Percentiles rank a stretch among this genome's conserved stretches.
These are phyloP conservation scores for Cynaeus angustus DNA, from an alignment of 2,888 invertebrate species.

Conservation along the genomic window DNA sequence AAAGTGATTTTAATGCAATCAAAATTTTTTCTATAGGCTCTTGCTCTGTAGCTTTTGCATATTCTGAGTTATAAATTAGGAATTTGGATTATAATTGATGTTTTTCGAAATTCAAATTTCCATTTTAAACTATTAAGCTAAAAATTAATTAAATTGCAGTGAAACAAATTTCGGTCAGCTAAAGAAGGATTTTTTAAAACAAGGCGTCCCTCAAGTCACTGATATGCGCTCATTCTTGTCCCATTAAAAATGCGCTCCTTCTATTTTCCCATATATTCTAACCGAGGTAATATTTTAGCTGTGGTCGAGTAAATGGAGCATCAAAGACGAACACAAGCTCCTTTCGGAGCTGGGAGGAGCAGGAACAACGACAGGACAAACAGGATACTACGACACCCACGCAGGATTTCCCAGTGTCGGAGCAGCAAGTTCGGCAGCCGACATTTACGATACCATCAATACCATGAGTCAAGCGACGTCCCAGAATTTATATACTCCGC, in stretches of 20 bases:
- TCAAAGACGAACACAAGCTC: slow-evolving; percentile 92
- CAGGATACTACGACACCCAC: slow-evolving; percentile 76
- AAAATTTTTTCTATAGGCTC: no score
- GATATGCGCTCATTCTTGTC: background rate
- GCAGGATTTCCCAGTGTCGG: slow-evolving; percentile 74
- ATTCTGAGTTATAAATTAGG: no score
- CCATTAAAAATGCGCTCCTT: background rate
- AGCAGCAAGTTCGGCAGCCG: slow-evolving; percentile 72
- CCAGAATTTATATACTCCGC: slow-evolving; percentile 84
- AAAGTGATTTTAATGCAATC: no score
- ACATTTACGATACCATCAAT: slow-evolving; percentile 81
- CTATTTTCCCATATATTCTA: background rate
- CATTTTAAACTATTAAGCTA: no score
- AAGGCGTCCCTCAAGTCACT: background rate
- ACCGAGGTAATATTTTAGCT: slow-evolving; percentile 72
- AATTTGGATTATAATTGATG: no score
- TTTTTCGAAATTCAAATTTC: no score
- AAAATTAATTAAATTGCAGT: no score
- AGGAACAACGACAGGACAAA: slow-evolving; percentile 70
- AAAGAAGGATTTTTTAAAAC: no score
- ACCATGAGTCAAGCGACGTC: slow-evolving; percentile 84
- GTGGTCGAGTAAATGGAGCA: slow-evolving; percentile 92
- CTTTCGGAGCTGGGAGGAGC: slow-evolving; percentile 85
- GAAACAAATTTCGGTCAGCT: no score
- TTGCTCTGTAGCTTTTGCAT: no score